Percentiles rank a stretch among this genome's conserved stretches.
phyloP scores from a whole-genome alignment of 1,140 invertebrate genomes.

The Hyphantria cunea region DNA sequence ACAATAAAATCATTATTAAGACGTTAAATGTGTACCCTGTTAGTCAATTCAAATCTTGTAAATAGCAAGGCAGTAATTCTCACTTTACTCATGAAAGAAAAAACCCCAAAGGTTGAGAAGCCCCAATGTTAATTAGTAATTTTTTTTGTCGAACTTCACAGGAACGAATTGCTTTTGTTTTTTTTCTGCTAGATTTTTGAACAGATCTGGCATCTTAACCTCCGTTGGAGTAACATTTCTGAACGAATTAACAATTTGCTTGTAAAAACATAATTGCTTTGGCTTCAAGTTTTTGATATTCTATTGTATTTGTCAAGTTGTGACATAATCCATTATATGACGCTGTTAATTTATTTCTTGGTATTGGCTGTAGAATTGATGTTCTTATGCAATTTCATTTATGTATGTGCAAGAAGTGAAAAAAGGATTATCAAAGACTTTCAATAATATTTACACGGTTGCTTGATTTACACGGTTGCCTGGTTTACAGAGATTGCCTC shows the following conservation, averaged over 20 bases:
- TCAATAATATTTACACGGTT: too few relatives aligned
- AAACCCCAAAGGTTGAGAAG: too few relatives aligned
- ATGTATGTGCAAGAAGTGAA: too few relatives aligned
- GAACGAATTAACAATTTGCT: not conserved
- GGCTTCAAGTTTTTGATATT: not conserved
- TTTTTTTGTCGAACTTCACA: not conserved
- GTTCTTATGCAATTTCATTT: too few relatives aligned
- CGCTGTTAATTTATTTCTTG: not conserved
- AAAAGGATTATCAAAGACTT: too few relatives aligned
- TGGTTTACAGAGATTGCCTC: too few relatives aligned
- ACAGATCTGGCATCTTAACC: not conserved
- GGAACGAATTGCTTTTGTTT: constrained; percentile 1
- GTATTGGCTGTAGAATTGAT: too few relatives aligned
- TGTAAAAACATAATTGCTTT: not conserved
- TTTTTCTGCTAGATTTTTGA: constrained; percentile 1
- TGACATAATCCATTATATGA: not conserved
- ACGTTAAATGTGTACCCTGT: too few relatives aligned
- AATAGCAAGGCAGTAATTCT: not conserved
- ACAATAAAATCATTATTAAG: too few relatives aligned
- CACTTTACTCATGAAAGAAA: too few relatives aligned
- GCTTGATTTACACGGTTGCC: too few relatives aligned
- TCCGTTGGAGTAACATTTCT: not conserved
- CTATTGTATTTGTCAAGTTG: not conserved
- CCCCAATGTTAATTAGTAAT: not conserved
- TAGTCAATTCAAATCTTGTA: not conserved